These are phyloP conservation scores for Vicugna pacos DNA, from an alignment of 2,113 vertebrate genomes.

Conservation along the genomic window DNA sequence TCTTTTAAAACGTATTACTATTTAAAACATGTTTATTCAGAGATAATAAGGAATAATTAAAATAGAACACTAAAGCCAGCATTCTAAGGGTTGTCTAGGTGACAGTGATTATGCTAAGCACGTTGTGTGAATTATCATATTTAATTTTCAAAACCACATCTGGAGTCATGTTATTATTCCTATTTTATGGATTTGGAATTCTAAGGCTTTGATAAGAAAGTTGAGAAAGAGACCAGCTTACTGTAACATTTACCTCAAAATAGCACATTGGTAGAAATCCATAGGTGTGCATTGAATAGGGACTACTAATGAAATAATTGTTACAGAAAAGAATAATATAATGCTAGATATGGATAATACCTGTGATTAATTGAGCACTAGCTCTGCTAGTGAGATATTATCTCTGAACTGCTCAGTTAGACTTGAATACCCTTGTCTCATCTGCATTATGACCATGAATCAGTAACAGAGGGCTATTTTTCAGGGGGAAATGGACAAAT, in stretches of 20 bases:
- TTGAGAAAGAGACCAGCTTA: background rate
- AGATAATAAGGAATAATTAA: background rate
- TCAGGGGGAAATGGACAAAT: background rate
- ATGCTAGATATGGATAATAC: background rate
- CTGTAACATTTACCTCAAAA: background rate
- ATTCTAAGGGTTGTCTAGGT: background rate
- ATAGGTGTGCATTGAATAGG: background rate
- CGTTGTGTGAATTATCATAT: background rate
- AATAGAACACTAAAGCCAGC: background rate
- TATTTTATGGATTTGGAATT: background rate
- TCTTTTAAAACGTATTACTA: background rate
- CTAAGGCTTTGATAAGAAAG: background rate
- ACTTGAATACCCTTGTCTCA: background rate
- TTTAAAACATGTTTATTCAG: background rate
- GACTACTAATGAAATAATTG: background rate
- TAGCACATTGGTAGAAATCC: background rate
- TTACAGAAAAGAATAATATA: background rate
- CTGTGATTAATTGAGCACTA: background rate
- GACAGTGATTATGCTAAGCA: background rate
- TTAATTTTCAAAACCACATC: background rate
- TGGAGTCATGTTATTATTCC: background rate
- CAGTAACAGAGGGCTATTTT: background rate
- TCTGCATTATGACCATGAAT: background rate
- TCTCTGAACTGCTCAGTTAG: background rate
- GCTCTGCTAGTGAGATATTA: background rate